These are phyloP conservation scores for Bubo blakistoni DNA, from an alignment of 2,113 vertebrate species.

Conservation along the genomic window DNA sequence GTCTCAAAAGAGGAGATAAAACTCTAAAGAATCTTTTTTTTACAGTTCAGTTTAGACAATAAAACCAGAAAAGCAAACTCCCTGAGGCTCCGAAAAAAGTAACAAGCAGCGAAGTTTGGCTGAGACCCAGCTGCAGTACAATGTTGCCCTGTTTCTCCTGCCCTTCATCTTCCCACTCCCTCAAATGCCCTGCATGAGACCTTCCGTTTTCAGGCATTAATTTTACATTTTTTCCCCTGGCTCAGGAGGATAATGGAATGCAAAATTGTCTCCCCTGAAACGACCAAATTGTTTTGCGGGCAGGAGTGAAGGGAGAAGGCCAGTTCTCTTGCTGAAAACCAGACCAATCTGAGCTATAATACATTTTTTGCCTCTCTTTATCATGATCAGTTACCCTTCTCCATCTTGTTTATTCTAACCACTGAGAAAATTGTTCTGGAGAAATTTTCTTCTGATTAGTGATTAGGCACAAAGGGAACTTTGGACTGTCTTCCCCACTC, in stretches of 20 bases:
- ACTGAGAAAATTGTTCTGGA: conserved; percentile 61
- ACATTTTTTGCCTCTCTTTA: conserved; percentile 5
- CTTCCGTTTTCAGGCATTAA: conserved; percentile 65
- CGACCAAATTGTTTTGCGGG: background rate
- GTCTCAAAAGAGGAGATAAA: conserved; percentile 48
- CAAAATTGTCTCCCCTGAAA: conserved; percentile 64
- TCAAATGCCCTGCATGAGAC: conserved; percentile 56
- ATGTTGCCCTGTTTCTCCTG: conserved; percentile 57
- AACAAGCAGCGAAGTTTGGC: conserved; percentile 55
- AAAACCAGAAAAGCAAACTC: conserved; percentile 57
- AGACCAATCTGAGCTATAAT: background rate
- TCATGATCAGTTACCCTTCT: background rate
- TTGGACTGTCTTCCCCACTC: background rate
- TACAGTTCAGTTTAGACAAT: conserved; percentile 11
- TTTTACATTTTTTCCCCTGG: conserved; percentile 42
- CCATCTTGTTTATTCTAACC: conserved; percentile 53
- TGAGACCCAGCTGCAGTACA: conserved; percentile 55
- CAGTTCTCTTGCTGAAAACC: background rate
- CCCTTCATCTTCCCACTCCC: conserved; percentile 32
- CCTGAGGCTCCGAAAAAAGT: conserved; percentile 43
- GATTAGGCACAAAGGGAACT: conserved; percentile 54
- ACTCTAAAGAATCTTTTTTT: conserved; percentile 34
- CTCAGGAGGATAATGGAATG: conserved; percentile 61
- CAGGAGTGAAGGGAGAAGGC: conserved; percentile 24
- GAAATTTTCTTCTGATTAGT: conserved; percentile 60